Evolutionary conservation across 2,113 vertebrate genomes (phyloP), one percentile per base, ranked within the genome.

Genomic region (Climacteris rufus): DNA sequence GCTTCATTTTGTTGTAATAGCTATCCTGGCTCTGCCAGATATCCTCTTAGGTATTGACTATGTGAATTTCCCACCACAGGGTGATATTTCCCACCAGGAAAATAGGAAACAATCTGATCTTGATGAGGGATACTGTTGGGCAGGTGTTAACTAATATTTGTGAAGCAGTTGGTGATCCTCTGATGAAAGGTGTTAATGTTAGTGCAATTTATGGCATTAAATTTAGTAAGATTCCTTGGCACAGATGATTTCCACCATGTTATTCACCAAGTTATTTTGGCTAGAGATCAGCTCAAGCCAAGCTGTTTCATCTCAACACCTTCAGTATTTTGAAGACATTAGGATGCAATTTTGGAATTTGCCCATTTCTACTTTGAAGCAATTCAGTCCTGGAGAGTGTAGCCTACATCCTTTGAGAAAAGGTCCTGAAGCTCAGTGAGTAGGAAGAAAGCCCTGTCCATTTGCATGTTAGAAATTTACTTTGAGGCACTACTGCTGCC

Each of bases 271-370:
- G 60, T 84, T 75, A 87, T 93, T 96, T 96, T 96, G 94, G 85
- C 93, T 95, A 75, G 79, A 56, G 68, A 95, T 86, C 88, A 97
- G 85, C 61, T 83, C 63, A 87, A 79, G 80, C 76, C 90, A 96
- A 96, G 90, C 85, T 96, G 93, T 86, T 96, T 90, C 47, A 60
- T 95, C 89, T 96, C 82, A 93, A 95, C 87, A 90, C 92, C 81
- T 94, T 86, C 68, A 75, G 30, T 56, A 44, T 86, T 94, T 90
- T 71, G 79, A 95, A 93, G 95, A 68, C 64, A 37, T 88, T 80
- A 10, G 54, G 33, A 77, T 86, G 3, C 18, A 77, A 52, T 33
- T 85, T 86, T 94, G 87, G 66, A 88, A 64, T 92, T 93, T 81
- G 42, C 91, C 81, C 54, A 15, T 83, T 33, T 91, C 82, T 83